A percentile compares a stretch with the other conserved stretches of the same genome.
Conservation (phyloP, 2,113 vertebrate genomes). For the Cacatua alba region DNA sequence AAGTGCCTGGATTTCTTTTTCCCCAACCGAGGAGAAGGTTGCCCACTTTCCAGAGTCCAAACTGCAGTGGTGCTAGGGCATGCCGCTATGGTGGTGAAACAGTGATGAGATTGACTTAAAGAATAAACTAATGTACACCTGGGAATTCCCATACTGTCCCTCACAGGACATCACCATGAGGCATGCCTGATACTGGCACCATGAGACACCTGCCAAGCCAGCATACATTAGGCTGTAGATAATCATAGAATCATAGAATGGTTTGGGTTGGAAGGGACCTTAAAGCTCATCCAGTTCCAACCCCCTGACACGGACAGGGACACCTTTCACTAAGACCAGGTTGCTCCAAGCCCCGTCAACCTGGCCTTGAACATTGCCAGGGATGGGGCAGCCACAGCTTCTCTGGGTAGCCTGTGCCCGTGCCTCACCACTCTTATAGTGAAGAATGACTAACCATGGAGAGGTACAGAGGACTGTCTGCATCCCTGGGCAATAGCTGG, state of each 20-base stretch:
- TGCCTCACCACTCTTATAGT: background rate
- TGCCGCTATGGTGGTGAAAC: background rate
- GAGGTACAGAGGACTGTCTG: accelerated
- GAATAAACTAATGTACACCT: background rate
- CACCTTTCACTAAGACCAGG: background rate
- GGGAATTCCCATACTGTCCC: background rate
- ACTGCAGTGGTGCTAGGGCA: background rate
- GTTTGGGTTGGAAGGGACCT: background rate
- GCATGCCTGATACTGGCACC: background rate
- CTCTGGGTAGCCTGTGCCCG: background rate
- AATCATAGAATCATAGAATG: background rate
- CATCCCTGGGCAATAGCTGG: background rate
- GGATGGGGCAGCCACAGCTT: background rate
- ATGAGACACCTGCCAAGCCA: accelerated
- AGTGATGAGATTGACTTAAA: background rate
- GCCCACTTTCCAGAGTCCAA: background rate
- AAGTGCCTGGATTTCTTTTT: background rate
- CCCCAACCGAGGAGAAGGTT: background rate
- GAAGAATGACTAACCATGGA: background rate
- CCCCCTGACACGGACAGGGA: background rate
- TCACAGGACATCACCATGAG: background rate
- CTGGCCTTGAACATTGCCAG: background rate
- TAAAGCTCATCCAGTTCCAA: background rate
- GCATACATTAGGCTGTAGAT: accelerated
- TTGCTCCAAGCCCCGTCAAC: background rate